phyloP scores from a whole-genome alignment of 2,888 invertebrate species.

The Xylophagus ater region DNA sequence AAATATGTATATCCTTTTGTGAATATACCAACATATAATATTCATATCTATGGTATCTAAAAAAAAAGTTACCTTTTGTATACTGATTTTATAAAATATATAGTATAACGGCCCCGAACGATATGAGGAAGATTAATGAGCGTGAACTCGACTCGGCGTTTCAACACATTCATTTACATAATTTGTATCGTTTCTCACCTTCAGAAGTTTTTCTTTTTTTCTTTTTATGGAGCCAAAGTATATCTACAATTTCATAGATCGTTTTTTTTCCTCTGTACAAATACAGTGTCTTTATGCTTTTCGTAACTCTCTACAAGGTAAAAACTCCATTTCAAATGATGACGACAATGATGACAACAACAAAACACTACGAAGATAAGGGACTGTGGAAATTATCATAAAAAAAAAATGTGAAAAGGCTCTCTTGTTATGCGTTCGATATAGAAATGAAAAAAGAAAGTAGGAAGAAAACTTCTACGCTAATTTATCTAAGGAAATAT shows the following conservation, averaged over 20 bases:
- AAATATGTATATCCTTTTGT: too few relatives aligned
- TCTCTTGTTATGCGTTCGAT: too few relatives aligned
- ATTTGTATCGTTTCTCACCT: conserved; percentile 18
- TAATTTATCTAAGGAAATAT: conserved; percentile 18
- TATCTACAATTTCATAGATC: too few relatives aligned
- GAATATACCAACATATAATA: too few relatives aligned
- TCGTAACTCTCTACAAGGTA: not conserved
- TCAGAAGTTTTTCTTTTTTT: conserved; percentile 7
- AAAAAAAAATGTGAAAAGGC: conserved; percentile 13
- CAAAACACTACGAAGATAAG: conserved; percentile 9
- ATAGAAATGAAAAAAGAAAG: conserved; percentile 17
- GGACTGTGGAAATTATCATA: conserved; percentile 16
- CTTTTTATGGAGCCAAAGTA: conserved; percentile 8
- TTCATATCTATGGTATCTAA: too few relatives aligned
- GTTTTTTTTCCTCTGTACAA: not conserved
- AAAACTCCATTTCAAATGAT: conserved; percentile 13
- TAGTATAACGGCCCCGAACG: conserved; percentile 3
- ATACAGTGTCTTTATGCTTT: not conserved
- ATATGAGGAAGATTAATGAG: conserved; percentile 19
- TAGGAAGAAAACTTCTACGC: too few relatives aligned
- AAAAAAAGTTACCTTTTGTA: not conserved
- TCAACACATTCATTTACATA: conserved; percentile 18
- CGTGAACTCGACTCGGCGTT: conserved; percentile 15
- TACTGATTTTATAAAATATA: not conserved
- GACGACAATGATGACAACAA: conserved; percentile 6